Evolutionary conservation across 2,888 invertebrate species (phyloP).

Genomic region (Capitulum mitella): DNA sequence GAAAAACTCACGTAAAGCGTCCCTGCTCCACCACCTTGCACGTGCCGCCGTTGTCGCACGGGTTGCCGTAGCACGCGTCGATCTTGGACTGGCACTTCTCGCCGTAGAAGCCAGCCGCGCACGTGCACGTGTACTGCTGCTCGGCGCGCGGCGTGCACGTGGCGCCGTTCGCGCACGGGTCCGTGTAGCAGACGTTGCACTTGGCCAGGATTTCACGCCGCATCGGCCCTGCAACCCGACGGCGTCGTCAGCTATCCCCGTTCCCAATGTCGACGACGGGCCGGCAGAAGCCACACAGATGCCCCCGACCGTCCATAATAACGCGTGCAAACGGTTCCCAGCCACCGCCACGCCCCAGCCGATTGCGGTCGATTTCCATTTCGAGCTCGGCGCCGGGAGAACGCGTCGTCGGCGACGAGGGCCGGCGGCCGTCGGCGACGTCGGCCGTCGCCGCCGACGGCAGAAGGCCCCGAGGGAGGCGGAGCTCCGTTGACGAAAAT

Average conservation of each 20-base stretch:
- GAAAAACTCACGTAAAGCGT: slow-evolving; percentile 74
- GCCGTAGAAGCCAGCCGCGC: slow-evolving; percentile 93
- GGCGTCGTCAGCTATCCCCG: neutral
- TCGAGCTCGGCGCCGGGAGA: no score
- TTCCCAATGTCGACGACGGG: no score
- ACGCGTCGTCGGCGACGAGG: no score
- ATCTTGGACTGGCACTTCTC: slow-evolving; percentile 89
- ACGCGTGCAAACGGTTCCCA: no score
- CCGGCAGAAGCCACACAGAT: no score
- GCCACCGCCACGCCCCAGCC: no score
- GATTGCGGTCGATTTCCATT: no score
- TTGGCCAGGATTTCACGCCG: slow-evolving; percentile 77
- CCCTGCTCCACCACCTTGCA: slow-evolving; percentile 93
- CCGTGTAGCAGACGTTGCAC: slow-evolving; percentile 90
- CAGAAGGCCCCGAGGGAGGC: neutral
- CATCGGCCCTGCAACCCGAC: slow-evolving; percentile 39
- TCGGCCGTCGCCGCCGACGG: no score
- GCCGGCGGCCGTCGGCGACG: no score
- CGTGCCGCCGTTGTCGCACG: slow-evolving; percentile 81
- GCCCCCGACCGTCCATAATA: no score
- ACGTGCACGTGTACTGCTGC: slow-evolving; percentile 69
- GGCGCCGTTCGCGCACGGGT: slow-evolving; percentile 86
- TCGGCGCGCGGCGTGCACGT: slow-evolving; percentile 63
- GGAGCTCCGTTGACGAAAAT: neutral
- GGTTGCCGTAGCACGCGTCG: slow-evolving; percentile 97